These are phyloP conservation scores for Lathamus discolor DNA, from an alignment of 2,113 vertebrate genomes.

Conservation along the genomic window DNA sequence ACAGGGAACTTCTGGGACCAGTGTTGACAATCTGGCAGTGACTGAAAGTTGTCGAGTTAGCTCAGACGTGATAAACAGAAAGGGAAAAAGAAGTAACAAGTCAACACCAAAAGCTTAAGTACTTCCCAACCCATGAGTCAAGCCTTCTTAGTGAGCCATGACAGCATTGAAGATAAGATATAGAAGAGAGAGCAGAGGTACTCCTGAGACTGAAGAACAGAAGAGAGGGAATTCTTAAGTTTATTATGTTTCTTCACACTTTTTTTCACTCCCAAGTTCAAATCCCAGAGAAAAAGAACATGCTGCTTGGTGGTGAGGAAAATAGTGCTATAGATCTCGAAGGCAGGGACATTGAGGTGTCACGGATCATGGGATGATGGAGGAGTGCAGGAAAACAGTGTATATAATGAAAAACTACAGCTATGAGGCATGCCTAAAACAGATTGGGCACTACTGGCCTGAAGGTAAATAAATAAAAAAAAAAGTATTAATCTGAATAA, in stretches of 20 bases:
- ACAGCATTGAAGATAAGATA: conserved; percentile 23
- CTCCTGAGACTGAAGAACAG: neutral
- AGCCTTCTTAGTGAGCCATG: neutral
- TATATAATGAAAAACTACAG: neutral
- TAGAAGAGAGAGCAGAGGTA: neutral
- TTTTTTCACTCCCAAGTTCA: neutral
- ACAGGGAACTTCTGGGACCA: neutral
- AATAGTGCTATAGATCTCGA: neutral
- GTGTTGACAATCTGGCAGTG: neutral
- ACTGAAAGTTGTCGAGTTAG: neutral
- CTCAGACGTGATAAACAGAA: neutral
- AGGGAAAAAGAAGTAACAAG: neutral
- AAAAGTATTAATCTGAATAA: neutral
- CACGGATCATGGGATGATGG: neutral
- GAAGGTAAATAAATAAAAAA: neutral
- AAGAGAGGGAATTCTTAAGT: neutral
- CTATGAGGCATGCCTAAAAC: neutral
- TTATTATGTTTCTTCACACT: neutral
- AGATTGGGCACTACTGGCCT: neutral
- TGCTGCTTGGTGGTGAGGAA: neutral
- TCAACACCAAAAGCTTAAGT: conserved; percentile 9
- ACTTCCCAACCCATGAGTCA: neutral
- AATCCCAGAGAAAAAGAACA: neutral
- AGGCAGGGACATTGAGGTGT: neutral
- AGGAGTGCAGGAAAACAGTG: neutral